phyloP scores from a whole-genome alignment of 2,888 invertebrate genomes.

The Apamea crenata region DNA sequence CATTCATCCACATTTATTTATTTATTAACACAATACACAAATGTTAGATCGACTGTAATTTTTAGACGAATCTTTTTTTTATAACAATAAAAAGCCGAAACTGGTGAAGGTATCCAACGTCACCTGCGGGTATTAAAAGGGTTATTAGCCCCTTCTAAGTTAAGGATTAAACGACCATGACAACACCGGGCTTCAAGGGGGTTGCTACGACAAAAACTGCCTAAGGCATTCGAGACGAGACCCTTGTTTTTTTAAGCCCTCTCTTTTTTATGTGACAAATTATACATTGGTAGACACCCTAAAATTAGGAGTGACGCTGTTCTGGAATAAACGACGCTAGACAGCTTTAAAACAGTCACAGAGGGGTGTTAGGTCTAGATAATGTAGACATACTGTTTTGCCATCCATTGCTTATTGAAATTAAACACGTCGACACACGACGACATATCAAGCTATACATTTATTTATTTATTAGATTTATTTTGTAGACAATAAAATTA shows the following conservation, averaged over 20 bases:
- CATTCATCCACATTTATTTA: background rate
- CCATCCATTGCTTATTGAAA: background rate
- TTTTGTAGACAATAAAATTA: no score
- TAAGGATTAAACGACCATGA: constrained; percentile 28
- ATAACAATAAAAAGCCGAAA: background rate
- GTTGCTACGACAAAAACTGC: constrained; percentile 30
- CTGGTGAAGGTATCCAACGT: background rate
- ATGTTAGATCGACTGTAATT: background rate
- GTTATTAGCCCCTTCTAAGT: constrained; percentile 19
- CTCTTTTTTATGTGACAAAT: constrained; percentile 35
- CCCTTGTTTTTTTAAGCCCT: constrained; percentile 35
- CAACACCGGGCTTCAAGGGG: constrained; percentile 22
- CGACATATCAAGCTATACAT: no score
- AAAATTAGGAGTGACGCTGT: constrained; percentile 23
- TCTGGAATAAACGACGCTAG: constrained; percentile 4
- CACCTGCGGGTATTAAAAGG: constrained; percentile 25
- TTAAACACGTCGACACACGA: background rate
- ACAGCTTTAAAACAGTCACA: background rate
- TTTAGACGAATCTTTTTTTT: background rate
- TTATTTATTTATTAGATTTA: no score
- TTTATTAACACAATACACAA: no score
- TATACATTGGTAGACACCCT: constrained; percentile 11
- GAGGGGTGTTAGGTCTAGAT: background rate
- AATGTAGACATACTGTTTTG: background rate
- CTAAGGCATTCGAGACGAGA: constrained; percentile 23